phyloP scores from a whole-genome alignment of 2,113 vertebrate species.

The Litocranius walleri region DNA sequence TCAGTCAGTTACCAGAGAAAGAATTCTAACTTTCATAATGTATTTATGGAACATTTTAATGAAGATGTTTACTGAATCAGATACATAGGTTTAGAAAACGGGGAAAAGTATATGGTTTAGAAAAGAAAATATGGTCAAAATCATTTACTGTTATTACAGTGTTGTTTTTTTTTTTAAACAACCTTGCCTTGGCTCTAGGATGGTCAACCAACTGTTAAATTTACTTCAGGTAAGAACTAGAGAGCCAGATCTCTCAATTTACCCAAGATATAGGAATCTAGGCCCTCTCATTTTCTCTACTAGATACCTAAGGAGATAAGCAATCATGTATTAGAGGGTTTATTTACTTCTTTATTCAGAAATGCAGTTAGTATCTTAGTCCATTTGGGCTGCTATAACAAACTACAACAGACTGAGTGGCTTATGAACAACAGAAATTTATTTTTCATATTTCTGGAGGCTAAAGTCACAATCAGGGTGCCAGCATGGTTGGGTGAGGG shows the following conservation, averaged over 20 bases:
- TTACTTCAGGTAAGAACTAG: neutral
- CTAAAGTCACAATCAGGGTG: neutral
- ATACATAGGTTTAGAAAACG: neutral
- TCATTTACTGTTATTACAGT: neutral
- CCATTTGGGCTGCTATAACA: neutral
- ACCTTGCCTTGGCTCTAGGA: neutral
- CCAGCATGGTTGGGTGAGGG: neutral
- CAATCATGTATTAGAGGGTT: neutral
- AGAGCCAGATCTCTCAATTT: neutral
- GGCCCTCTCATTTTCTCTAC: neutral
- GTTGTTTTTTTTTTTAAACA: neutral
- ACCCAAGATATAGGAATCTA: neutral
- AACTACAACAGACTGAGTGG: neutral
- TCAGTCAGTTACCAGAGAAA: neutral
- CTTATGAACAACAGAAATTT: neutral
- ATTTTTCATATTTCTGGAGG: neutral
- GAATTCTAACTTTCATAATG: neutral
- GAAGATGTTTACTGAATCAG: neutral
- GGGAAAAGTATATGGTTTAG: neutral
- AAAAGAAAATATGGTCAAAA: neutral
- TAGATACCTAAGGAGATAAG: neutral
- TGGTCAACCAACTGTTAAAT: neutral
- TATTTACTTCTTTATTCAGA: neutral
- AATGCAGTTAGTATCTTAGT: neutral
- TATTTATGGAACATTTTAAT: neutral